Evolutionary conservation across 2,113 vertebrate species (phyloP).

Genomic region (Mungos mungo): DNA sequence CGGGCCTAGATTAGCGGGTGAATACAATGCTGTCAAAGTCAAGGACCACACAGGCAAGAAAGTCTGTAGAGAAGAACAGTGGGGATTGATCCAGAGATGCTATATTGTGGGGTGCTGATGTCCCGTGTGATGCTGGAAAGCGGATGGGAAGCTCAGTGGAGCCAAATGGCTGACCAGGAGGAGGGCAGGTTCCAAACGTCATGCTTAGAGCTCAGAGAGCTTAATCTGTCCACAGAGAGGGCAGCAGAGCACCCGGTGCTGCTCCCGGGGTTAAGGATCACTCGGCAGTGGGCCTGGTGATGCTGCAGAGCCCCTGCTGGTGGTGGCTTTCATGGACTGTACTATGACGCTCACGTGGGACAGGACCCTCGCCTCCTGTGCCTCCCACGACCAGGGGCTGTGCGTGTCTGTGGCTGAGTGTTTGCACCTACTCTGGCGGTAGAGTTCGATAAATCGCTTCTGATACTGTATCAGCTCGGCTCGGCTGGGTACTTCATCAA

Average conservation of each 20-base stretch:
- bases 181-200: background rate
- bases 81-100: background rate
- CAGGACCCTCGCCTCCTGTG: background rate
- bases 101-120: too few species aligned
- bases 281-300: background rate
- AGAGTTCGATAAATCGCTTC: constrained; percentile 99
- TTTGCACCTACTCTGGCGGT: constrained; percentile 92
- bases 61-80: background rate
- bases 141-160: background rate
- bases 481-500: constrained; percentile 97
- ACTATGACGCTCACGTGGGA: background rate
- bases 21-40: background rate
- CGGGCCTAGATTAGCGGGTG: background rate
- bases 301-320: background rate
- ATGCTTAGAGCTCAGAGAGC: background rate
- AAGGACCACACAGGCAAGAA: background rate
- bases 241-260: background rate
- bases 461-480: constrained; percentile 98
- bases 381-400: constrained; percentile 48
- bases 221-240: background rate
- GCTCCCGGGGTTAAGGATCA: background rate
- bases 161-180: background rate
- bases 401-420: constrained; percentile 47
- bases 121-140: background rate
- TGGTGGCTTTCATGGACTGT: background rate